Conservation (phyloP, 2,797 vertebrate species). For the Notolepis coatsorum region DNA sequence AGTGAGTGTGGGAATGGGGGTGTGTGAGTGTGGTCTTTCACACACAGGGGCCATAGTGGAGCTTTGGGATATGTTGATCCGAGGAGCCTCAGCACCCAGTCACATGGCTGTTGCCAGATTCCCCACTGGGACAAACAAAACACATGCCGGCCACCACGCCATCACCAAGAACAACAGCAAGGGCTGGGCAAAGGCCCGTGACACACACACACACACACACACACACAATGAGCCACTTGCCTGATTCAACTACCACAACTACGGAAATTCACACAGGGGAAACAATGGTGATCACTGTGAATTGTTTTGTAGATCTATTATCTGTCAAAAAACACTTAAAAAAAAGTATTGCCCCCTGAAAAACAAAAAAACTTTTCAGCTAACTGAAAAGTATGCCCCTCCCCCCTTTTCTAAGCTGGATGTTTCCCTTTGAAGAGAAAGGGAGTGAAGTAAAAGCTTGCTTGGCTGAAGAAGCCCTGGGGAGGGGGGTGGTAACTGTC, state of each 20-base stretch:
- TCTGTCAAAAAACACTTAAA: conserved; percentile 22
- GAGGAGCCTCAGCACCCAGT: conserved; percentile 44
- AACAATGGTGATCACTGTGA: background rate
- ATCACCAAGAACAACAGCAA: conserved; percentile 20
- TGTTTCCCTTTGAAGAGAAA: conserved; percentile 73
- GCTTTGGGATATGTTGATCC: conserved; percentile 33
- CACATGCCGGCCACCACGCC: background rate
- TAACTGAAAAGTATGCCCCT: conserved; percentile 30
- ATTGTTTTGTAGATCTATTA: background rate
- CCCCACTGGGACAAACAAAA: conserved; percentile 33
- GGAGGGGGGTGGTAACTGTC: conserved; percentile 75
- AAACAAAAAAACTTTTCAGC: background rate
- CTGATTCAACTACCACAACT: conserved; percentile 1
- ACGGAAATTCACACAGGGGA: background rate
- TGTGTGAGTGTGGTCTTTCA: conserved; percentile 20
- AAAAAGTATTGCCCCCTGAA: too few species aligned
- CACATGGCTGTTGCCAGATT: conserved; percentile 49
- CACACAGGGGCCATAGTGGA: conserved; percentile 21
- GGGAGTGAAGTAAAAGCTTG: conserved; percentile 67
- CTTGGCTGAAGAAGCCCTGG: conserved; percentile 70
- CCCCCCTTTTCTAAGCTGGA: conserved; percentile 69
- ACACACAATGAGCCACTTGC: conserved; percentile 23
- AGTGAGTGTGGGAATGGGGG: conserved; percentile 9
- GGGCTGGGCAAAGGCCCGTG: background rate
- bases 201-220: conserved; percentile 9